Evolutionary conservation across 2,888 invertebrate species (phyloP), one percentile per base, ranked within the genome.

Genomic region (Trichogramma evanescens): DNA sequence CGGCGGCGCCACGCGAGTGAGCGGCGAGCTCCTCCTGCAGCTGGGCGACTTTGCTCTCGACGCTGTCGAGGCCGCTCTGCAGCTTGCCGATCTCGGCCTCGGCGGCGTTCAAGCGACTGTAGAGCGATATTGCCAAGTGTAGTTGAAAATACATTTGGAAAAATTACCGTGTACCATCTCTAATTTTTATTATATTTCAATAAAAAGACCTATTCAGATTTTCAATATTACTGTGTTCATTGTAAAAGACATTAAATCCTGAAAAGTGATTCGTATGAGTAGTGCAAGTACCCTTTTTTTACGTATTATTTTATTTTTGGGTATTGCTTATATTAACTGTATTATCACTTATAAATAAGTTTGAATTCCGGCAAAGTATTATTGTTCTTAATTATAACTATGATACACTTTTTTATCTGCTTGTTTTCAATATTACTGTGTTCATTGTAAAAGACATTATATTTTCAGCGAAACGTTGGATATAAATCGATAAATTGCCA

Each of bases 1-100:
- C 89, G 2, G 97, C 95, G 1, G 96, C 98, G 77, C 97, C 97
- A 68, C 93, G 91, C 1, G 97, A 93, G 74, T 92, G 91, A 44
- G 85, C 86, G 54, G 95, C 91, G 5, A 94, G 79, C 72, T 91
- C 88, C 56, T 84, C 83, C 68, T 93, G 89, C 45, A 95, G 78
- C 61, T 88, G 83, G 1, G 87, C 83, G 0, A 95, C 94, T 26
- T 89, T 85, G 64, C 87, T 86, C 71, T 94, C 93, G 1, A 94
- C 94, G 58, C 88, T 87, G 58, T 83, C 84, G 58, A 95, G 78
- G 0, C 91, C 93, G 8, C 83, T 84, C 63, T 88, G 89, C 48
- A 95, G 79, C 51, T 88, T 85, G 3, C 83, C 83, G 70, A 98
- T 86, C 73, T 96, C 89, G 42, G 85, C 84, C 73, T 96, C 93